Base-by-base conservation (phyloP, 2,797 vertebrate species). In the Labroides dimidiatus region DNA sequence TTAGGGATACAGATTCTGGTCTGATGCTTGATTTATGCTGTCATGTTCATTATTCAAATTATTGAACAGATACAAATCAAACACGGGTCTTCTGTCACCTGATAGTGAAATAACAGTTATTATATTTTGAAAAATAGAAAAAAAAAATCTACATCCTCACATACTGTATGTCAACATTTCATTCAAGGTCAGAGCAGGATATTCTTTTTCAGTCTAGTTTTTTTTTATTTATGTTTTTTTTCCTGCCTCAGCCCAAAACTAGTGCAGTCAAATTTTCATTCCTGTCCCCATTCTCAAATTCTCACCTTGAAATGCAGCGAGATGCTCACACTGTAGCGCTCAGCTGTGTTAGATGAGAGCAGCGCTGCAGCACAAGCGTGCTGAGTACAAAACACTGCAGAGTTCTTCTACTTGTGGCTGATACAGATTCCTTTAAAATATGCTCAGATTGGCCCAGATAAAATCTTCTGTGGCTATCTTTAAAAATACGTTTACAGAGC, bases 261-360 rank as follows among this genome's bases (percentile, higher is more conserved):
- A 30, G 8, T 24, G 21, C 19, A 15, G 6, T 6, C n/a, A 33
- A 52, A n/a, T 48, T 8, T 27, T 23, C 33, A 49, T 51, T 56
- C 30, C 45, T 21, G n/a, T 66, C 56, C 21, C 9, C 17, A 39
- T 36, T 7, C 21, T 41, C 21, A 15, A 17, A 21, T 33, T 27
- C 42, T 21, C 54, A 36, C 20, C 63, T 44, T 16, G 15, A 53
- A 54, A 61, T 61, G 66, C 51, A 59, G 44, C 1, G 8, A 61
- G 61, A 65, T 61, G 55, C 27, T 69, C 10, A 2, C 15, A 30
- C 33, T 44, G 55, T 33, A 16, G 45, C 37, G 4, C 37, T 39
- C 37, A 12, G 37, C 37, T 33, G 47, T 24, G 36, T 6, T 24
- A 16, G 23, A 53, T 39, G 19, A 67, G 16, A 20, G 59, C 12